Evolutionary conservation across 2,888 invertebrate species (phyloP).

Genomic region (Eurytoma adleriae): DNA sequence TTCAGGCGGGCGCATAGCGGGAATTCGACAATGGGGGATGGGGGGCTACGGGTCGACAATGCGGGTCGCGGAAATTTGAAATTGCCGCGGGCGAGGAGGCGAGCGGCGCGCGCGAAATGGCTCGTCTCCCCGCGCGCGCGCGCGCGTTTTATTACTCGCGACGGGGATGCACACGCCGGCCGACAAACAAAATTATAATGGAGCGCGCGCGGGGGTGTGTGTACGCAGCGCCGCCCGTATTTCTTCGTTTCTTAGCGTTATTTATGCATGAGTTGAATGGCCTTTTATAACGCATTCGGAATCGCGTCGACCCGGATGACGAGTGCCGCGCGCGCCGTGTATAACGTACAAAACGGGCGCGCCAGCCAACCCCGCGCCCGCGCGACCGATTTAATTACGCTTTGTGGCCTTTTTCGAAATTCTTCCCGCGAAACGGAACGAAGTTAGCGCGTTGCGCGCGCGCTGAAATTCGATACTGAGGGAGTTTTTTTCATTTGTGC

Average conservation of each 20-base stretch:
- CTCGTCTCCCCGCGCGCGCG: background rate
- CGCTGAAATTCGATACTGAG: too few species aligned
- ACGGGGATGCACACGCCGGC: slow-evolving; percentile 3
- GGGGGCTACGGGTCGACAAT: slow-evolving; percentile 44
- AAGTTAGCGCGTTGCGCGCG: too few species aligned
- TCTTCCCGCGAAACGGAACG: too few species aligned
- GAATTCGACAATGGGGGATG: slow-evolving; percentile 19
- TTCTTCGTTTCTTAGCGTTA: slow-evolving; percentile 32
- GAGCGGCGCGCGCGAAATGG: slow-evolving; percentile 9
- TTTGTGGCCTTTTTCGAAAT: too few species aligned
- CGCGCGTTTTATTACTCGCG: slow-evolving; percentile 39
- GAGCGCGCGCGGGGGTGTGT: background rate
- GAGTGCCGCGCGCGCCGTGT: background rate
- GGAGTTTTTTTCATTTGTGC: too few species aligned
- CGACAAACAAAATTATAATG: slow-evolving; percentile 46
- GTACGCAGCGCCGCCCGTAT: slow-evolving; percentile 1
- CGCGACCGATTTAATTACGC: too few species aligned
- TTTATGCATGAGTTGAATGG: slow-evolving; percentile 14
- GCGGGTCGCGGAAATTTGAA: slow-evolving; percentile 54
- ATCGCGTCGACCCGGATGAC: background rate
- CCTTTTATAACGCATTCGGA: slow-evolving; percentile 14
- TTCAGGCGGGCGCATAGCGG: background rate
- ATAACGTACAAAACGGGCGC: background rate
- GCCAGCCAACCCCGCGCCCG: too few species aligned
- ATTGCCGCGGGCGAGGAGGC: slow-evolving; percentile 55